phyloP scores from a whole-genome alignment of 2,113 vertebrate species.

The Phylloscopus whistleri region DNA sequence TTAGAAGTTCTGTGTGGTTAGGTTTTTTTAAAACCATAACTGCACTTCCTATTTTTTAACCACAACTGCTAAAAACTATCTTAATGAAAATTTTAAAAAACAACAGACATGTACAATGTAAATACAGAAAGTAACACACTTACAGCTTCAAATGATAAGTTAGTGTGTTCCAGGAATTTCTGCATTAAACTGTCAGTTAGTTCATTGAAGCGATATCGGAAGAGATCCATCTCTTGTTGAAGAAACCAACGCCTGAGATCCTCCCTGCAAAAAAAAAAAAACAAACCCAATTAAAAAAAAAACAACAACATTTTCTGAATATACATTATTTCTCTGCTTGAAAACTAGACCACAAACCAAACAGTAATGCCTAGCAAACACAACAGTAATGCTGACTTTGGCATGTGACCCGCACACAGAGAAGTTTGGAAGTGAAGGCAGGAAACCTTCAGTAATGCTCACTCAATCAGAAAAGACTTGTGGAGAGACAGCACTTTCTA shows the following conservation, averaged over 20 bases:
- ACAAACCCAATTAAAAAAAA: no score
- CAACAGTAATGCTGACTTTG: background rate
- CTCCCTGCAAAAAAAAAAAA: conserved; percentile 75
- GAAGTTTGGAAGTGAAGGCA: background rate
- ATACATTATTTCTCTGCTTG: background rate
- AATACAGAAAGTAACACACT: conserved; percentile 51
- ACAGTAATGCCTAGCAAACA: background rate
- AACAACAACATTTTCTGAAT: background rate
- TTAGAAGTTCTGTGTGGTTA: background rate
- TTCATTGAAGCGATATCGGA: conserved; percentile 85
- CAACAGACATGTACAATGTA: background rate
- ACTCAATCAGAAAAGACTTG: background rate
- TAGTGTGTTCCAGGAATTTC: conserved; percentile 83
- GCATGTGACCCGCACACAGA: background rate
- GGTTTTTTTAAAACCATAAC: background rate
- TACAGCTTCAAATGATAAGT: conserved; percentile 87
- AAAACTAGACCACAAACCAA: background rate
- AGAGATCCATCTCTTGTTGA: conserved; percentile 96
- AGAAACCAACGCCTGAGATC: conserved; percentile 98
- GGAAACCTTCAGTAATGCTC: background rate
- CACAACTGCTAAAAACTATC: background rate
- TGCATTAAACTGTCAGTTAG: conserved; percentile 72
- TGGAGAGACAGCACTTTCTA: background rate
- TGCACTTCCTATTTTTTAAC: background rate
- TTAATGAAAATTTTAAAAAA: background rate